Conservation (phyloP, 2,797 vertebrate species). For the Miichthys miiuy region DNA sequence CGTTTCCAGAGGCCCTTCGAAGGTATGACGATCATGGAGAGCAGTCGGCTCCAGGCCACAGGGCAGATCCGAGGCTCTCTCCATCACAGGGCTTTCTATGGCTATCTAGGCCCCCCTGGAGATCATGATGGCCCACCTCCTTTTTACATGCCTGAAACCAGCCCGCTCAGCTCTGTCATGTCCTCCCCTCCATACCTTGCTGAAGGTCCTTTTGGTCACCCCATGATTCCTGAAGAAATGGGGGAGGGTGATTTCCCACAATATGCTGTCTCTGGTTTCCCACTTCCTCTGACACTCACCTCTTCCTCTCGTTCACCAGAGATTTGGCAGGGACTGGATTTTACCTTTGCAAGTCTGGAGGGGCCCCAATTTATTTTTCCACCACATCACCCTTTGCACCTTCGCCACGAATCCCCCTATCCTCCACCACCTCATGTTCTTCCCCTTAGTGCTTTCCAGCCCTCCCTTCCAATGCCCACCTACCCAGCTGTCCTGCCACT, state of each 20-base stretch:
- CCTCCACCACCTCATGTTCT: conserved; percentile 89
- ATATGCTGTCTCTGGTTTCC: conserved; percentile 93
- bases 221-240: conserved; percentile 96
- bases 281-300: conserved; percentile 94
- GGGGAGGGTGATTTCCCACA: conserved; percentile 89
- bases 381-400: conserved; percentile 90
- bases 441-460: conserved; percentile 90
- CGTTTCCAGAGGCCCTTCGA: conserved; percentile 94
- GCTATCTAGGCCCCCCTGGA: conserved; percentile 93
- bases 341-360: conserved; percentile 93
- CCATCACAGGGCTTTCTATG: conserved; percentile 93
- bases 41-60: conserved; percentile 92
- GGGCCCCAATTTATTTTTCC: conserved; percentile 95
- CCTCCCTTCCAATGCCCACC: conserved; percentile 89
- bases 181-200: conserved; percentile 94
- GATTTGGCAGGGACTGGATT: conserved; percentile 95
- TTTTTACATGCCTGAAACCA: conserved; percentile 99
- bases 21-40: conserved; percentile 92
- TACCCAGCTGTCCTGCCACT: conserved; percentile 95
- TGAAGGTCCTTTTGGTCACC: conserved; percentile 95
- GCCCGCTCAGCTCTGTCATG: conserved; percentile 97
- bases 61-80: conserved; percentile 93
- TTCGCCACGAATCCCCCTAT: conserved; percentile 89
- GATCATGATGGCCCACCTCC: conserved; percentile 90
- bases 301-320: conserved; percentile 94